These are phyloP conservation scores for Patella caerulea DNA, from an alignment of 2,888 invertebrate species.

Conservation along the genomic window DNA sequence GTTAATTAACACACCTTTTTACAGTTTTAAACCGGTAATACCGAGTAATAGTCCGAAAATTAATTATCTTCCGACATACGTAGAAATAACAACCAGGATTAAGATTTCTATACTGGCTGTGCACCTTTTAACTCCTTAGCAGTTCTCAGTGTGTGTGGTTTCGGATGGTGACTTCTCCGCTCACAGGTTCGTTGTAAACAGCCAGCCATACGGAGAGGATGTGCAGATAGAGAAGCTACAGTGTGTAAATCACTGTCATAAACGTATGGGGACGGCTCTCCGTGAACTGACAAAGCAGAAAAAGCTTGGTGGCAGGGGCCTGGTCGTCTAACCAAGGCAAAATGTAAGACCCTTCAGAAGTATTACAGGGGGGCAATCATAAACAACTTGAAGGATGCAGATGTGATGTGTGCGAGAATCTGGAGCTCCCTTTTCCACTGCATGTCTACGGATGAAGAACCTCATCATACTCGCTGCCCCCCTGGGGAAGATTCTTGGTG, in stretches of 20 bases:
- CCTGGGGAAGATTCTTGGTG: neutral
- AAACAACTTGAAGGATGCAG: neutral
- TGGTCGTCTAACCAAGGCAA: slow-evolving; percentile 11
- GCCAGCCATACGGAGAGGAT: neutral
- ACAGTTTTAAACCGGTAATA: too few relatives aligned
- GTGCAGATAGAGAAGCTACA: neutral
- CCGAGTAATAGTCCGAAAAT: too few relatives aligned
- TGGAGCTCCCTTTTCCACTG: neutral
- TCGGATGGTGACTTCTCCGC: neutral
- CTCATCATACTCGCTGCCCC: neutral
- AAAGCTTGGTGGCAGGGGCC: slow-evolving; percentile 9
- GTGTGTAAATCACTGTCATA: slow-evolving; percentile 6
- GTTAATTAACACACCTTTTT: too few relatives aligned
- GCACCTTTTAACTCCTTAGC: too few relatives aligned
- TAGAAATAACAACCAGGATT: too few relatives aligned
- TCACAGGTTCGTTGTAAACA: neutral
- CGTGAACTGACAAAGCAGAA: slow-evolving; percentile 17
- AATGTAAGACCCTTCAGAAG: slow-evolving; percentile 17
- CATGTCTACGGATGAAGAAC: neutral
- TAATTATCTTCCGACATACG: too few relatives aligned
- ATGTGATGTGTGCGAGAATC: neutral
- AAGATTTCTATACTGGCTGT: too few relatives aligned
- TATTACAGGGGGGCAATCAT: slow-evolving; percentile 14
- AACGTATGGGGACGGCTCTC: slow-evolving; percentile 12
- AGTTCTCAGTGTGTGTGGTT: too few relatives aligned